Evolutionary conservation across 2,113 vertebrate species (phyloP), one percentile per base, ranked within the genome.

Genomic region (Balaeniceps rex): DNA sequence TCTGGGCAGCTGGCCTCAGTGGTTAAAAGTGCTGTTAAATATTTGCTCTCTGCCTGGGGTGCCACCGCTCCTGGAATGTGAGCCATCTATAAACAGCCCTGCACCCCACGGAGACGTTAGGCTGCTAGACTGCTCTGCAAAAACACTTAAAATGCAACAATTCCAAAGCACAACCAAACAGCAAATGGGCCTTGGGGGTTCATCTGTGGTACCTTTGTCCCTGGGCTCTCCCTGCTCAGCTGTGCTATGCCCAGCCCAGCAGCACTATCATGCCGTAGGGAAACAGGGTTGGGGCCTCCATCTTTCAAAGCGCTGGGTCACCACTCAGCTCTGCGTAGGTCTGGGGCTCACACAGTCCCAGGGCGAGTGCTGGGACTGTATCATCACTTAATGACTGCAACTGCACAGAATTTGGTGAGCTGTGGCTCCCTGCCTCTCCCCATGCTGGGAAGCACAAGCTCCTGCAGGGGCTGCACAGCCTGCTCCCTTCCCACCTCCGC

Each of bases 1-100:
- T 78, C 70, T 71, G 79, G 69, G 90, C 85, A 94, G 90, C 68
- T 93, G 90, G 71, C 63, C 85, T 81, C 88, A 26, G 36, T 51
- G 85, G 79, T 74, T 90, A 46, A n/a, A 96, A 90, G 72, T 36
- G 83, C 72, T 93, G 90, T 92, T 90, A 96, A 94, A 84, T 96
- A 97, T 93, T 83, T 95, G 95, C 88, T 90, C 58, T 93, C 54
- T 61, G 88, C 72, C 85, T 78, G 71, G 55, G 88, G 66, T 94
- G 94, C 90, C 55, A 69, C 33, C 0, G 24, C 51, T 93, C 54
- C 79, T 68, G 60, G 87, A 95, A 79, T 2, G 3, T 12, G 42
- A 90, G 71, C 85, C 55, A 61, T 92, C 71, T 77, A 83, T 63
- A 69, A 93, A 80, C 85, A 91, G 58, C 68, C 66, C 38, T 78